These are phyloP conservation scores for Phyllostomus hastatus DNA, from an alignment of 2,113 vertebrate genomes.

Conservation along the genomic window DNA sequence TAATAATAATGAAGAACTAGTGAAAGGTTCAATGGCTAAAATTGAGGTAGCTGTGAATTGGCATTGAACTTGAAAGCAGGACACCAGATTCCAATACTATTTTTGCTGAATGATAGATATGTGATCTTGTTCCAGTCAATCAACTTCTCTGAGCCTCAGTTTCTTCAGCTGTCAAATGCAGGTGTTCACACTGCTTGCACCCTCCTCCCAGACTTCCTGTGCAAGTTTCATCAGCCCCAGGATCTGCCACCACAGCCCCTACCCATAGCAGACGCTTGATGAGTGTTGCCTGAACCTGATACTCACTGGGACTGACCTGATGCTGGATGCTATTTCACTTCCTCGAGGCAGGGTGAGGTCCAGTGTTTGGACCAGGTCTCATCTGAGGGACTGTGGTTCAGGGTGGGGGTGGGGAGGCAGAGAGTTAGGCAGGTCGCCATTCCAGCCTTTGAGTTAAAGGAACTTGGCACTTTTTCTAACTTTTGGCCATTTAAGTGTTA, in stretches of 20 bases:
- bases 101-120: neutral
- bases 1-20: neutral
- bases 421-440: neutral
- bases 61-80: neutral
- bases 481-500: neutral
- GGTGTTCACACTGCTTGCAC: neutral
- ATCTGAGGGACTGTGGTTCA: neutral
- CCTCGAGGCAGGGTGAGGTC: neutral
- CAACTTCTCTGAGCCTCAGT: neutral
- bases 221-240: neutral
- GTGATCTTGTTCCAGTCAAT: neutral
- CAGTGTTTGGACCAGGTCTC: neutral
- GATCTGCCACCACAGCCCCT: neutral
- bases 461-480: neutral
- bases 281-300: neutral
- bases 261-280: neutral
- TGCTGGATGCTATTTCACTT: neutral
- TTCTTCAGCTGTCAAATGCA: neutral
- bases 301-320: neutral
- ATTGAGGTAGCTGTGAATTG: neutral
- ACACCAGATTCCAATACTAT: neutral
- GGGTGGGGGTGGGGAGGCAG: fast-evolving
- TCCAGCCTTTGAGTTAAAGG: neutral
- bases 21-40: neutral
- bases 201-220: neutral